Evolutionary conservation across 2,797 vertebrate genomes (phyloP).

Genomic region (Craterocephalus amniculus): DNA sequence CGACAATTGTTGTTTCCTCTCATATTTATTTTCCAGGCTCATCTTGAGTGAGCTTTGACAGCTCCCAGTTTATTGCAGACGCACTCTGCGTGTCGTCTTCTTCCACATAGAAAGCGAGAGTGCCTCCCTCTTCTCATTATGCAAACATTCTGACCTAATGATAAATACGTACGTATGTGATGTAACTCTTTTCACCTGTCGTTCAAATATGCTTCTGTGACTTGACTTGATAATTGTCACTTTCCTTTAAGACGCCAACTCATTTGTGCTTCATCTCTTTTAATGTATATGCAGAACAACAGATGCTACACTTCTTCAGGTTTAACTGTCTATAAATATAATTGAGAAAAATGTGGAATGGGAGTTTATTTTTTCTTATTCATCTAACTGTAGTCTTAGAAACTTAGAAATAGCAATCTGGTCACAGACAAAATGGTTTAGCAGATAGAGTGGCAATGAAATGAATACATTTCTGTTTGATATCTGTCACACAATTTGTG

Average conservation of each 20-base stretch:
- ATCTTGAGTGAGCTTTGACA: conserved; percentile 35
- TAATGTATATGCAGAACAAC: conserved; percentile 11
- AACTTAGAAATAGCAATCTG: background rate
- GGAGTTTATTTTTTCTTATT: background rate
- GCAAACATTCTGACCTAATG: too few relatives aligned
- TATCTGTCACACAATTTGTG: background rate
- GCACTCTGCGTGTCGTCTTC: conserved; percentile 8
- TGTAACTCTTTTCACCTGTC: conserved; percentile 34
- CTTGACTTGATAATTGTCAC: conserved; percentile 4
- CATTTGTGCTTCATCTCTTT: conserved; percentile 6
- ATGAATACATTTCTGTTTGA: background rate
- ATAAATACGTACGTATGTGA: too few relatives aligned
- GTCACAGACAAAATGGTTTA: background rate
- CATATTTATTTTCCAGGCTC: conserved; percentile 21
- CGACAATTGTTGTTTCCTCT: conserved; percentile 45
- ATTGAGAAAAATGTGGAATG: background rate
- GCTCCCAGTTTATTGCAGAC: conserved; percentile 45
- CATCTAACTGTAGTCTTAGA: background rate
- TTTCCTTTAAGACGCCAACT: conserved; percentile 24
- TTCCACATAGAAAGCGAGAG: conserved; percentile 33
- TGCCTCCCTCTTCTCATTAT: conserved; percentile 33
- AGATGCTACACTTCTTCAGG: conserved; percentile 8
- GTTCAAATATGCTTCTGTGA: conserved; percentile 40
- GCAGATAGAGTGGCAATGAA: background rate
- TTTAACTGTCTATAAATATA: conserved; percentile 14